These are phyloP conservation scores for Synaphobranchus kaupii DNA, from an alignment of 2,797 vertebrate species.

Conservation along the genomic window DNA sequence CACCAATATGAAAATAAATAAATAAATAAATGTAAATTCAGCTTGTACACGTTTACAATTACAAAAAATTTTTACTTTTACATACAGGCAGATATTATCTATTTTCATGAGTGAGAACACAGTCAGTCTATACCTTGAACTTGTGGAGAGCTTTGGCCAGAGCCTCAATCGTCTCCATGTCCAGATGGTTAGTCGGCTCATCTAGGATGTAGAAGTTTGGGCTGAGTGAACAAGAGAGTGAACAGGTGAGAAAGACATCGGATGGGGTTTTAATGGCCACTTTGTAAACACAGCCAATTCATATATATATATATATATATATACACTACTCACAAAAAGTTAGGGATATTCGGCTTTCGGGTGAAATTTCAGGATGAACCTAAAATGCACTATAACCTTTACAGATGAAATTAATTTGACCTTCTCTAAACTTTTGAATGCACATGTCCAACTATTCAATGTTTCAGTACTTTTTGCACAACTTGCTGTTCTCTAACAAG, in stretches of 20 bases:
- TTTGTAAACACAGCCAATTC: not conserved
- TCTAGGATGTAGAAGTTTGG: slow-evolving; percentile 97
- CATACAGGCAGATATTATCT: not conserved
- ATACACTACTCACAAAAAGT: too few species aligned
- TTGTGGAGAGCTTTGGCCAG: slow-evolving; percentile 87
- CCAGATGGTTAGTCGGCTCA: slow-evolving; percentile 95
- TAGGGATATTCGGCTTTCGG: too few species aligned
- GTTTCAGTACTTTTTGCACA: not conserved
- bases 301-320: not conserved
- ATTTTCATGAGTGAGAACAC: not conserved
- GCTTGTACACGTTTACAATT: too few species aligned
- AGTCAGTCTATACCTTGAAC: slow-evolving; percentile 77
- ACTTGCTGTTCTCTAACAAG: too few species aligned
- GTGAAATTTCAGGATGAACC: too few species aligned
- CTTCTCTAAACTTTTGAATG: too few species aligned
- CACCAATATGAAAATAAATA: too few species aligned
- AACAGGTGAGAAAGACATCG: not conserved
- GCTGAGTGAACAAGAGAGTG: slow-evolving; percentile 65
- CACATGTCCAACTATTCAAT: too few species aligned
- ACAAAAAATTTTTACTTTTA: not conserved
- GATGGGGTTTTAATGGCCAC: not conserved
- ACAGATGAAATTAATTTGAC: too few species aligned
- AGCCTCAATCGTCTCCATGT: slow-evolving; percentile 98
- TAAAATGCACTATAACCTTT: too few species aligned
- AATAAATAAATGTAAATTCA: not conserved